A percentile compares a stretch with the other conserved stretches of the same genome.
Evolutionary conservation across 2,888 invertebrate species (phyloP).

Genomic region (Rhingia rostrata): DNA sequence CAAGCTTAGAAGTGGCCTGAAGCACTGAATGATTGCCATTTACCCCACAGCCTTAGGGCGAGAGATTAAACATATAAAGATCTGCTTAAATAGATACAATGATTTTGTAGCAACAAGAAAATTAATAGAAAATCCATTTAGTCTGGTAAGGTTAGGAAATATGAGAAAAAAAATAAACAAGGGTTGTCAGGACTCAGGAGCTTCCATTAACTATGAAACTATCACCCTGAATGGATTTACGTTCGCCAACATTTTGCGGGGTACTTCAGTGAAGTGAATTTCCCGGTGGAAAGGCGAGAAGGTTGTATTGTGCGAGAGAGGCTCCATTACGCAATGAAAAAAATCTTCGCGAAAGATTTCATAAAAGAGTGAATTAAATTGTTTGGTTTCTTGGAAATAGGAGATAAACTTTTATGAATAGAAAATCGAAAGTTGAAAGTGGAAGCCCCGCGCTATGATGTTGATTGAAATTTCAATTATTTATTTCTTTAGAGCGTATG

Average conservation of each 20-base stretch:
- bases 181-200: conserved; percentile 3
- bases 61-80: conserved; percentile 13
- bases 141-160: neutral
- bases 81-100: conserved; percentile 32
- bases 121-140: conserved; percentile 24
- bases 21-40: conserved; percentile 21
- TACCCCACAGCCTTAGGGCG: neutral
- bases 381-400: conserved; percentile 1
- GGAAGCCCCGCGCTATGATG: neutral
- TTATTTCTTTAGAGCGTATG: neutral
- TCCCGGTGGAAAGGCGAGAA: conserved; percentile 12
- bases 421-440: neutral
- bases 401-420: conserved; percentile 19
- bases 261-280: conserved; percentile 18
- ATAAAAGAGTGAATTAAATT: conserved; percentile 20
- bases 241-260: neutral
- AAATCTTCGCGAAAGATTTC: neutral
- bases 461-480: conserved; percentile 9
- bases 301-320: conserved; percentile 10
- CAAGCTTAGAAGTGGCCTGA: conserved; percentile 1
- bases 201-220: conserved; percentile 31
- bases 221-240: conserved; percentile 14
- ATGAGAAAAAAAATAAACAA: neutral
- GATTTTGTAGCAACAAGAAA: neutral
- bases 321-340: conserved; percentile 18